These are phyloP conservation scores for Anthoscopus minutus DNA, from an alignment of 2,113 vertebrate genomes.

Conservation along the genomic window DNA sequence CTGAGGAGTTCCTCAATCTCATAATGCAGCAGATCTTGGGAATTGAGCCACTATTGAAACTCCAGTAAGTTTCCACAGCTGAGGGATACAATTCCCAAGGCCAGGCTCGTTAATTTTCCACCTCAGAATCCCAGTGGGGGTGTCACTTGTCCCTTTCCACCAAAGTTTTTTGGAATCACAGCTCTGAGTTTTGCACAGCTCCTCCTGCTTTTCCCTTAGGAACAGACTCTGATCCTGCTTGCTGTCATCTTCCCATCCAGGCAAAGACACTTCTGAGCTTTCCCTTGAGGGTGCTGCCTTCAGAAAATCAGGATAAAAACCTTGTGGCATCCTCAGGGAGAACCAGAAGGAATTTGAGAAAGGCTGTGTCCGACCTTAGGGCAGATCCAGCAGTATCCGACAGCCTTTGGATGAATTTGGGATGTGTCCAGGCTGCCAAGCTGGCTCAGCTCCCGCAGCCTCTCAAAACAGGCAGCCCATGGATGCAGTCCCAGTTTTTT, in stretches of 20 bases:
- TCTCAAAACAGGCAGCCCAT: background rate
- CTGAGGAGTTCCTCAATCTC: conserved; percentile 87
- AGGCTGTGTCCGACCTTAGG: fast-evolving
- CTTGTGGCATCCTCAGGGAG: background rate
- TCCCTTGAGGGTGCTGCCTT: background rate
- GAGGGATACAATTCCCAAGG: background rate
- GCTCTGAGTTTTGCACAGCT: background rate
- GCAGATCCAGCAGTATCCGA: background rate
- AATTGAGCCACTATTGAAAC: conserved; percentile 82
- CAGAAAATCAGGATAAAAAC: background rate
- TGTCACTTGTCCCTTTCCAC: background rate
- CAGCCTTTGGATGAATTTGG: background rate
- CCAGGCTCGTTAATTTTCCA: background rate
- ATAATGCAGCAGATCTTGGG: conserved; percentile 84
- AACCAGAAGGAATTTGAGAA: background rate
- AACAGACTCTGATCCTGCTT: background rate
- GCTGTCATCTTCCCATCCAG: background rate
- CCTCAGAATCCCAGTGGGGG: background rate
- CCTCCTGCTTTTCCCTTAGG: background rate
- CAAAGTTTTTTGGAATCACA: background rate
- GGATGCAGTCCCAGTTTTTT: conserved; percentile 24
- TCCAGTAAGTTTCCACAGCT: conserved; percentile 70
- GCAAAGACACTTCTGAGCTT: background rate
- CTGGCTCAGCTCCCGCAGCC: background rate
- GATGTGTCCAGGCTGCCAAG: background rate